phyloP scores from a whole-genome alignment of 1,140 invertebrate genomes.

The Brachionus sp. region DNA sequence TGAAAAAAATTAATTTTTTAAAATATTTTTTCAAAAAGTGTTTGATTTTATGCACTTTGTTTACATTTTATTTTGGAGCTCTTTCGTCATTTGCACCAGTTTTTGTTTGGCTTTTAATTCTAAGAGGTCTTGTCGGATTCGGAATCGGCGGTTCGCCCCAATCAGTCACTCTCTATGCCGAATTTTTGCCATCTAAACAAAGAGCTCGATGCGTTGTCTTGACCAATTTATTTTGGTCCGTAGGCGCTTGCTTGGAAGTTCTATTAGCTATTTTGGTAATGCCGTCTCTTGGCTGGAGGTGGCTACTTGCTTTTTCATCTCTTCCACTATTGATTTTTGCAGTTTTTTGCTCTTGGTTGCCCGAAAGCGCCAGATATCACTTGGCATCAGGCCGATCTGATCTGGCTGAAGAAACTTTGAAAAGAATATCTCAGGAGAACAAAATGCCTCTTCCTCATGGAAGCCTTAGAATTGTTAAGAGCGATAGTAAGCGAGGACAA shows the following conservation, averaged over 20 bases:
- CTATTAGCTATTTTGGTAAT: slow-evolving; percentile 82
- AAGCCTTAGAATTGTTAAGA: slow-evolving; percentile 72
- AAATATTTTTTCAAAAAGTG: slow-evolving; percentile 24
- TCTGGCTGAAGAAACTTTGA: slow-evolving; percentile 76
- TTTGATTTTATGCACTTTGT: slow-evolving; percentile 50
- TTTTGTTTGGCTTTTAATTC: slow-evolving; percentile 81
- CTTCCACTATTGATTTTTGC: slow-evolving; percentile 66
- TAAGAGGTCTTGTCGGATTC: slow-evolving; percentile 86
- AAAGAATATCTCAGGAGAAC: slow-evolving; percentile 81
- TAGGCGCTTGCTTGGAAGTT: slow-evolving; percentile 59
- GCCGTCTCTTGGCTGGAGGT: slow-evolving; percentile 84
- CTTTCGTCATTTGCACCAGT: slow-evolving; percentile 83
- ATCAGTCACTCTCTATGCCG: slow-evolving; percentile 92
- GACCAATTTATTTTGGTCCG: slow-evolving; percentile 74
- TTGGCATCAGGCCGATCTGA: slow-evolving; percentile 78
- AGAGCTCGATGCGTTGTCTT: slow-evolving; percentile 88
- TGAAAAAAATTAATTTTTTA: not conserved
- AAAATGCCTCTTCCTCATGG: slow-evolving; percentile 81
- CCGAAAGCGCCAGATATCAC: slow-evolving; percentile 83
- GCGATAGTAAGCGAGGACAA: slow-evolving; percentile 15
- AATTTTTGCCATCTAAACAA: slow-evolving; percentile 87
- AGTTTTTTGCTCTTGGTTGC: slow-evolving; percentile 73
- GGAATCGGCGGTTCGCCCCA: slow-evolving; percentile 92
- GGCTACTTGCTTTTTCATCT: slow-evolving; percentile 80
- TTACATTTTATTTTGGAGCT: slow-evolving; percentile 82